These are phyloP conservation scores for Acipenser ruthenus DNA, from an alignment of 2,797 vertebrate species.

Conservation along the genomic window DNA sequence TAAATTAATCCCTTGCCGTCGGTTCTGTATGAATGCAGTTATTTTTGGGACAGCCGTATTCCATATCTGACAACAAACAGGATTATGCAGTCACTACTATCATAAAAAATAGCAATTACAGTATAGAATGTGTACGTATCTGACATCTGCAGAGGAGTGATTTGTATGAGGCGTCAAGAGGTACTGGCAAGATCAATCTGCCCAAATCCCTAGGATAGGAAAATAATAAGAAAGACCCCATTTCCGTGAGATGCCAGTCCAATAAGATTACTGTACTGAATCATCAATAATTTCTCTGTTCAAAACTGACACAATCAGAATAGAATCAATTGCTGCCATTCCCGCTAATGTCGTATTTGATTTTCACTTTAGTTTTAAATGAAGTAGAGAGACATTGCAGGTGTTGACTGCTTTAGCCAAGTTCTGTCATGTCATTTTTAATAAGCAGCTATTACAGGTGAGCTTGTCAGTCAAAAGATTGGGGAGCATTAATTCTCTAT, in stretches of 20 bases:
- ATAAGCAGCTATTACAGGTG: constrained; percentile 32
- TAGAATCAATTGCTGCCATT: constrained; percentile 63
- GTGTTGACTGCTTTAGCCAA: constrained; percentile 56
- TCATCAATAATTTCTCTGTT: constrained; percentile 66
- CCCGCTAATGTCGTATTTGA: constrained; percentile 52
- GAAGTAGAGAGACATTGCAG: constrained; percentile 55
- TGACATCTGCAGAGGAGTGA: constrained; percentile 65
- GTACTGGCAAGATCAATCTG: constrained; percentile 67
- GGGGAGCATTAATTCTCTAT: background rate
- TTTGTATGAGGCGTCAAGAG: constrained; percentile 67
- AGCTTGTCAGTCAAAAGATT: background rate
- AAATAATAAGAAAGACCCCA: constrained; percentile 67
- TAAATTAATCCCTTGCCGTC: constrained; percentile 15
- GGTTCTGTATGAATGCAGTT: constrained; percentile 10
- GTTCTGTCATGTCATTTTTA: constrained; percentile 58
- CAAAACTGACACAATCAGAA: constrained; percentile 61
- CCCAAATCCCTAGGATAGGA: constrained; percentile 61
- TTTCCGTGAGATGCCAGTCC: constrained; percentile 60
- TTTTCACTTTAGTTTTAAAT: constrained; percentile 57
- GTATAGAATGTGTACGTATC: constrained; percentile 57
- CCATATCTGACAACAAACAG: constrained; percentile 51
- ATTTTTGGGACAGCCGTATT: constrained; percentile 43
- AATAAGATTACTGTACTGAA: constrained; percentile 64
- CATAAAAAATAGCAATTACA: constrained; percentile 60
- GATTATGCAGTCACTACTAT: constrained; percentile 48